A percentile compares a stretch with the other conserved stretches of the same genome.
phyloP scores from a whole-genome alignment of 2,113 vertebrate genomes.

The Lanius collurio region DNA sequence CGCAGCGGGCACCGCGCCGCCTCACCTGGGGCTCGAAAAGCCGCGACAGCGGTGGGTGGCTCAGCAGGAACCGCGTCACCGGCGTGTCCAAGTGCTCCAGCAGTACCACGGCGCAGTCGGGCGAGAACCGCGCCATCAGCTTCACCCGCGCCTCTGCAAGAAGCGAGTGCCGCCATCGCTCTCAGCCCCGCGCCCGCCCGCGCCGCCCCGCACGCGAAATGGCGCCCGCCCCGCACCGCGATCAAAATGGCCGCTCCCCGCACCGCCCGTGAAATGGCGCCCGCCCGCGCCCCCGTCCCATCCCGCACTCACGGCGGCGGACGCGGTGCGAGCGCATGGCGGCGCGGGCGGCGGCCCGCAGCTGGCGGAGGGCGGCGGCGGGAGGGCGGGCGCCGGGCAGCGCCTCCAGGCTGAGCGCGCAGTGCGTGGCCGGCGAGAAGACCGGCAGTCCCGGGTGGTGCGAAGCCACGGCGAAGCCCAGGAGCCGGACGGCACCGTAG shows the following conservation, averaged over 20 bases:
- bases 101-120: slow-evolving; percentile 80
- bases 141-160: slow-evolving; percentile 77
- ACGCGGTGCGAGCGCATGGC: slow-evolving; percentile 76
- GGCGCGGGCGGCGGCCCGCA: slow-evolving; percentile 61
- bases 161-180: neutral
- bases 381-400: slow-evolving; percentile 35
- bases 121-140: slow-evolving; percentile 72
- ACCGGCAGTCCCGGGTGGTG: slow-evolving; percentile 84
- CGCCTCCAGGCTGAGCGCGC: slow-evolving; percentile 77
- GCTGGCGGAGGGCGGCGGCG: slow-evolving; percentile 41
- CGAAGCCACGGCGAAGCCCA: slow-evolving; percentile 83
- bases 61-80: slow-evolving; percentile 80
- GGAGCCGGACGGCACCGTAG: slow-evolving; percentile 85
- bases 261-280: neutral
- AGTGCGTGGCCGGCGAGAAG: slow-evolving; percentile 84
- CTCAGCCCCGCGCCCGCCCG: neutral
- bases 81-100: slow-evolving; percentile 84
- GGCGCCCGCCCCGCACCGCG: neutral
- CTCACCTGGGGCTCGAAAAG: slow-evolving; percentile 77
- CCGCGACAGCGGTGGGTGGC: slow-evolving; percentile 70
- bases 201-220: neutral
- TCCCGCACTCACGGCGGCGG: neutral
- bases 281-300: neutral
- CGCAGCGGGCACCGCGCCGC: neutral
- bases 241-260: slow-evolving; percentile 27